These are phyloP conservation scores for Bagarius yarrelli DNA, from an alignment of 2,113 vertebrate genomes.

Conservation along the genomic window DNA sequence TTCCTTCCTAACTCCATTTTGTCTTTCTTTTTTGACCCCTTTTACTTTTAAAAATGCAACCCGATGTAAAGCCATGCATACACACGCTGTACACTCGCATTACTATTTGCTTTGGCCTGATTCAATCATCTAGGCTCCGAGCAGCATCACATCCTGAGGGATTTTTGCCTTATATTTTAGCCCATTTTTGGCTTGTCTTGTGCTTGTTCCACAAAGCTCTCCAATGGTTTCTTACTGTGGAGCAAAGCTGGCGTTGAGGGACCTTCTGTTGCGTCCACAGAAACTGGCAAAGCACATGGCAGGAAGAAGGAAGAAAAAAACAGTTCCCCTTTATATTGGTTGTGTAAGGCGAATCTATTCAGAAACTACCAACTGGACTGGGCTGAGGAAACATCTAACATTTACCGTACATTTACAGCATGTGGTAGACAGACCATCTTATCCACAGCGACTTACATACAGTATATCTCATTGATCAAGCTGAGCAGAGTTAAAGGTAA, in stretches of 20 bases:
- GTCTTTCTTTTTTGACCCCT: not conserved
- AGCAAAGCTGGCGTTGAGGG: slow-evolving; percentile 54
- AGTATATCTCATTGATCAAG: too few species aligned
- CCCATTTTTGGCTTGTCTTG: slow-evolving; percentile 54
- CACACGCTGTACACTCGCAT: not conserved
- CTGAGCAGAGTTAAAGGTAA: too few species aligned
- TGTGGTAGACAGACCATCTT: too few species aligned
- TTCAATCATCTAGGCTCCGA: slow-evolving; percentile 55
- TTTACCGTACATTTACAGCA: too few species aligned
- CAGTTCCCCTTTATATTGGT: not conserved
- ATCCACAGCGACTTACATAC: too few species aligned
- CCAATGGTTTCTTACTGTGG: slow-evolving; percentile 56
- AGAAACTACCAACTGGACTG: not conserved
- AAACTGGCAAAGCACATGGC: slow-evolving; percentile 66
- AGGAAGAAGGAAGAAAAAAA: slow-evolving; percentile 25
- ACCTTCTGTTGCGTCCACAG: slow-evolving; percentile 44
- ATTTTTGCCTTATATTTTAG: slow-evolving; percentile 55
- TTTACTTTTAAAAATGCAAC: slow-evolving; percentile 56
- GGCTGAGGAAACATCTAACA: not conserved
- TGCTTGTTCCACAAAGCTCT: slow-evolving; percentile 40
- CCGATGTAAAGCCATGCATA: not conserved
- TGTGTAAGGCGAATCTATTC: slow-evolving; percentile 1
- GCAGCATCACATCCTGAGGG: slow-evolving; percentile 58
- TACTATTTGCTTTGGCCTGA: slow-evolving; percentile 11
- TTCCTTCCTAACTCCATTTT: not conserved